Evolutionary conservation across 1,140 invertebrate genomes (phyloP).

Genomic region (Papilio glaucus): DNA sequence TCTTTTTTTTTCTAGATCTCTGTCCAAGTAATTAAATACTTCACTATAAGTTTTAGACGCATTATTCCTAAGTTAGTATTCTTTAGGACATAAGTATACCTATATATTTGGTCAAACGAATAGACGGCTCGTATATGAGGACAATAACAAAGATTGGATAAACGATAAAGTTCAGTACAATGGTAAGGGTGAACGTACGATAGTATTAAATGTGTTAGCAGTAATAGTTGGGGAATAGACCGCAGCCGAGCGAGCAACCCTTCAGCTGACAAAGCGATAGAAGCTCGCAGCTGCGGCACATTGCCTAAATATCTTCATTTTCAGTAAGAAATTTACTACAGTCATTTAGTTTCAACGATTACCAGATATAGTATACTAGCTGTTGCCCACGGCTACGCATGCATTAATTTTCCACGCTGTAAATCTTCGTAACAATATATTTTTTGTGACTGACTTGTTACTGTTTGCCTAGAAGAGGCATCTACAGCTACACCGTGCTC

Average conservation of each 20-base stretch:
- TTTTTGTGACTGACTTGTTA: too few species aligned
- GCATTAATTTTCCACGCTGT: too few species aligned
- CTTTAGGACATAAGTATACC: not conserved
- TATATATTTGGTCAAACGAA: not conserved
- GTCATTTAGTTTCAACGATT: not conserved
- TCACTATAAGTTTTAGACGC: too few species aligned
- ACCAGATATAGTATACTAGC: not conserved
- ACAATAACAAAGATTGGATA: not conserved
- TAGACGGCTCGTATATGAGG: not conserved
- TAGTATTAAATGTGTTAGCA: conserved; percentile 1
- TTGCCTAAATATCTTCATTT: not conserved
- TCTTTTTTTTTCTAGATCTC: too few species aligned
- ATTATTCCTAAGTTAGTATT: too few species aligned
- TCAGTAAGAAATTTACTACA: not conserved
- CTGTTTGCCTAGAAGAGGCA: too few species aligned
- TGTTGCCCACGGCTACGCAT: too few species aligned
- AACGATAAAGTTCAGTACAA: not conserved
- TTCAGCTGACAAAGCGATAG: conserved; percentile 5
- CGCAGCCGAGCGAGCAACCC: not conserved
- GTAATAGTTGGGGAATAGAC: conserved; percentile 11
- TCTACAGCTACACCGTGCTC: too few species aligned
- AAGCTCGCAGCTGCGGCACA: not conserved
- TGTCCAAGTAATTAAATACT: too few species aligned
- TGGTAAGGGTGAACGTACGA: not conserved
- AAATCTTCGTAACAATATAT: too few species aligned